phyloP scores from a whole-genome alignment of 2,113 vertebrate genomes.

The Sapajus apella region DNA sequence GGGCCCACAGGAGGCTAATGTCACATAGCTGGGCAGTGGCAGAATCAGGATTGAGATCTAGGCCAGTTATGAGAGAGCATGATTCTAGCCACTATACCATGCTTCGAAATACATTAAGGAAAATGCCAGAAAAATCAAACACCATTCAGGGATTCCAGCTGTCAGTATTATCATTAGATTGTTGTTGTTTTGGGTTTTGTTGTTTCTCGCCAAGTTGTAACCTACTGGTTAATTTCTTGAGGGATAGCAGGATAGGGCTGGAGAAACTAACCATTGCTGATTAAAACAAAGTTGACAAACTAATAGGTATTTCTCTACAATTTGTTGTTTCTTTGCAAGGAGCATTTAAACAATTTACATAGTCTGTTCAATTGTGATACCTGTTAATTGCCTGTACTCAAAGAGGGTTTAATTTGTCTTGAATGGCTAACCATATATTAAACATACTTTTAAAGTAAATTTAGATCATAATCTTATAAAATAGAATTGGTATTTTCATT shows the following conservation, averaged over 20 bases:
- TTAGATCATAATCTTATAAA: not conserved
- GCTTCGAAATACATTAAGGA: not conserved
- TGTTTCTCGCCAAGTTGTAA: not conserved
- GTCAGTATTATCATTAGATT: not conserved
- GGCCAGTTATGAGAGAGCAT: not conserved
- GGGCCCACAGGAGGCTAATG: not conserved
- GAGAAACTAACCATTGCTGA: not conserved
- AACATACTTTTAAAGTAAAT: slow-evolving; percentile 1
- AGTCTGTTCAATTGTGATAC: not conserved
- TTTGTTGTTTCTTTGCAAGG: slow-evolving; percentile 14
- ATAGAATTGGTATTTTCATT: not conserved
- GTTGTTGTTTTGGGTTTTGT: not conserved
- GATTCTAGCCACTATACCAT: not conserved
- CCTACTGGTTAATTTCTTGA: not conserved
- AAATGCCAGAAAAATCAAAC: not conserved
- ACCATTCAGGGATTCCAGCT: not conserved
- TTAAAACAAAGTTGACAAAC: not conserved
- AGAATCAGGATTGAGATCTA: slow-evolving; percentile 5
- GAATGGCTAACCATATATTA: not conserved
- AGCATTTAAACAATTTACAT: slow-evolving; percentile 24
- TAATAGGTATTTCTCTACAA: not conserved
- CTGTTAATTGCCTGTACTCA: not conserved
- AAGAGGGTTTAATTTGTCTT: slow-evolving; percentile 9
- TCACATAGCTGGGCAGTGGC: not conserved
- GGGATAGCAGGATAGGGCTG: not conserved